Percentiles rank a stretch among this genome's conserved stretches.
Evolutionary conservation across 2,888 invertebrate species (phyloP).

Genomic region (Spilosoma lubricipeda): DNA sequence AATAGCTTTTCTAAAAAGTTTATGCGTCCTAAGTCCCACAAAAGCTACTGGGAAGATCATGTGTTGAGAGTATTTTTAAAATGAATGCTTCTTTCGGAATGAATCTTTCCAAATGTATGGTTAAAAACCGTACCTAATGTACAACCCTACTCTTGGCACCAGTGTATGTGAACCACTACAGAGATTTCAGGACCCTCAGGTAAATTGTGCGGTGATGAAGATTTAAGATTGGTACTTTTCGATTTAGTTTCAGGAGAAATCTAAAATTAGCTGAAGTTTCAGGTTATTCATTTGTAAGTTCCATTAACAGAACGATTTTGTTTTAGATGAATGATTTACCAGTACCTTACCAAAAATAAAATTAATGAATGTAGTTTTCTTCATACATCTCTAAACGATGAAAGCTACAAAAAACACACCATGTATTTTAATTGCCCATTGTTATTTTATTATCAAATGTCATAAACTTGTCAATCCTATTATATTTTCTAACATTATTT

Average conservation of each 20-base stretch:
- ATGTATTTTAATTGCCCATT: not conserved
- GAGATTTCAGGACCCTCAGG: not conserved
- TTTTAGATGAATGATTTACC: not conserved
- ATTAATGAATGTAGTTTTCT: not conserved
- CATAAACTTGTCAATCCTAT: not conserved
- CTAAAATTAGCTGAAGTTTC: not conserved
- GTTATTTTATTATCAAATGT: conserved; percentile 6
- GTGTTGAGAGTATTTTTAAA: not conserved
- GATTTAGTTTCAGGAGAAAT: not conserved
- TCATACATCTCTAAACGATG: not conserved
- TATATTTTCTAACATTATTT: not conserved
- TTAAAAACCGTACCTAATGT: no score
- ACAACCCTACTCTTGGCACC: no score
- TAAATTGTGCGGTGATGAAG: not conserved
- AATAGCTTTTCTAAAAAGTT: not conserved
- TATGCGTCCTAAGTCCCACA: not conserved
- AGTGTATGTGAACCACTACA: no score
- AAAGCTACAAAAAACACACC: not conserved
- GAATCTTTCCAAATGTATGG: no score
- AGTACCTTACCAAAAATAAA: no score
- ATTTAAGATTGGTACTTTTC: no score
- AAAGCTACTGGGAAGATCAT: not conserved
- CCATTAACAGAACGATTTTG: not conserved
- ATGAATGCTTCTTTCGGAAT: not conserved
- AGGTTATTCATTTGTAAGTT: not conserved